These are phyloP conservation scores for rat (Rattus norvegicus) DNA, from an alignment of 2,113 vertebrate species.

Conservation along the genomic window GRCr8 NC_086027.1:32139501-32140000, in stretches of 20 bases:
- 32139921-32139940: conserved; percentile 17
- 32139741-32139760: conserved; percentile 16
- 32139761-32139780: background rate
- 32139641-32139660: background rate
- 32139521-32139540: background rate
- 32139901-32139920: conserved; percentile 16
- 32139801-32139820: too few species aligned
- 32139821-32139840: background rate
- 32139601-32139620: background rate
- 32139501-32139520: background rate
- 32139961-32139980: background rate
- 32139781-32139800: too few species aligned
- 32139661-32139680: background rate
- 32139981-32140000: background rate
- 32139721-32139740: background rate
- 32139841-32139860: background rate
- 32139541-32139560: background rate
- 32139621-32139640: background rate
- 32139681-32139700: background rate
- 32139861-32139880: background rate
- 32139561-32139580: background rate
- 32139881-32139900: background rate
- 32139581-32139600: background rate
- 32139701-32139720: background rate
- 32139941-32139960: background rate